Percentiles rank a stretch among this genome's conserved stretches.
Conservation (phyloP, 2,113 vertebrate species). For the Crotalus horridus region DNA sequence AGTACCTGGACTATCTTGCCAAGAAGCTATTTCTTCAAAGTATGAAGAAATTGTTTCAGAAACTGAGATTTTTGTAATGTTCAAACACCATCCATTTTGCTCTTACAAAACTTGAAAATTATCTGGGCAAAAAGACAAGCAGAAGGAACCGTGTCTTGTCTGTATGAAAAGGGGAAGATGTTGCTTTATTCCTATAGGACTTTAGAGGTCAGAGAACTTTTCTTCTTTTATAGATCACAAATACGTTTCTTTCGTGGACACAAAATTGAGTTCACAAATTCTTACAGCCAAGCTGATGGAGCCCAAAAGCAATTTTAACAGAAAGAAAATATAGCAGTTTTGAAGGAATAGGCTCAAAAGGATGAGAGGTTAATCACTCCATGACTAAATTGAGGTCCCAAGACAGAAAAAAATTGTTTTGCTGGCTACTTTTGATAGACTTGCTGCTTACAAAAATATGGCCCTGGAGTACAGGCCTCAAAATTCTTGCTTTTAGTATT, state of each 20-base stretch:
- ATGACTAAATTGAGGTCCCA: slow-evolving; percentile 49
- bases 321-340: slow-evolving; percentile 60
- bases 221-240: slow-evolving; percentile 56
- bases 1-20: slow-evolving; percentile 13
- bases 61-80: slow-evolving; percentile 33
- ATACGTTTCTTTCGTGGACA: slow-evolving; percentile 54
- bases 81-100: slow-evolving; percentile 34
- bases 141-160: slow-evolving; percentile 51
- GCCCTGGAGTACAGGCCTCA: slow-evolving; percentile 35
- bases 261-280: slow-evolving; percentile 58
- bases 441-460: slow-evolving; percentile 51
- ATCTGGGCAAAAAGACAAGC: slow-evolving; percentile 49
- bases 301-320: slow-evolving; percentile 65
- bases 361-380: slow-evolving; percentile 66
- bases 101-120: slow-evolving; percentile 42
- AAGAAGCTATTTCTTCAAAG: slow-evolving; percentile 35
- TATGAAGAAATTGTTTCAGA: neutral
- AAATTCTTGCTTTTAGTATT: slow-evolving; percentile 22
- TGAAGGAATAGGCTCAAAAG: slow-evolving; percentile 46
- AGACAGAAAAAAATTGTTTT: slow-evolving; percentile 58
- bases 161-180: slow-evolving; percentile 52
- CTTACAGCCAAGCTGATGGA: slow-evolving; percentile 59
- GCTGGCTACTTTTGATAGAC: slow-evolving; percentile 58
- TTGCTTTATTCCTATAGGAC: slow-evolving; percentile 38
- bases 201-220: slow-evolving; percentile 54